A percentile compares a stretch with the other conserved stretches of the same genome.
Conservation (phyloP, 2,797 vertebrate species). For the Enteromius anoplus region DNA sequence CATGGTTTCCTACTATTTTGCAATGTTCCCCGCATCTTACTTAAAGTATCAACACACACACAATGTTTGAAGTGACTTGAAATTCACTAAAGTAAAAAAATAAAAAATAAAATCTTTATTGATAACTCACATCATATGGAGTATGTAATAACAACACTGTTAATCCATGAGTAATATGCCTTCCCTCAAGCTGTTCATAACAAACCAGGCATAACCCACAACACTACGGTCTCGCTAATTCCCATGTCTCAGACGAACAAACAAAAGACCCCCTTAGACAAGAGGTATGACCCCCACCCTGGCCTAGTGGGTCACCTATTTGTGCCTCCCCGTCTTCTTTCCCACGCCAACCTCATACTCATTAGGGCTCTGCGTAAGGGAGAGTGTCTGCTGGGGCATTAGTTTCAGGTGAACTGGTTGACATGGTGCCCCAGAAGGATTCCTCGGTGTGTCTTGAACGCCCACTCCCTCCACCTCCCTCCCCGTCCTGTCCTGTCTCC, state of each 20-base stretch:
- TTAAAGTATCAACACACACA: not conserved
- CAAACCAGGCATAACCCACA: conserved; percentile 60
- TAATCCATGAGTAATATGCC: conserved; percentile 51
- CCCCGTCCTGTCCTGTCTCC: conserved; percentile 81
- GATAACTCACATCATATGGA: conserved; percentile 17
- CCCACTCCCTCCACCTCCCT: conserved; percentile 78
- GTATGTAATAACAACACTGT: conserved; percentile 43
- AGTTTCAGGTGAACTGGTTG: conserved; percentile 95
- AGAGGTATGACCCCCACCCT: conserved; percentile 72
- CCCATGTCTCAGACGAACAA: conserved; percentile 74
- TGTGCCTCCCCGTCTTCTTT: conserved; percentile 88
- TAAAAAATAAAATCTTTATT: not conserved
- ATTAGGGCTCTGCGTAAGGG: conserved; percentile 77
- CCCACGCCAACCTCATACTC: conserved; percentile 92
- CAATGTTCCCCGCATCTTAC: not conserved
- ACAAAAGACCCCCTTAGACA: conserved; percentile 86
- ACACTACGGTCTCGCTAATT: conserved; percentile 59
- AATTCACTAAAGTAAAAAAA: not conserved
- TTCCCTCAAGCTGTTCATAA: conserved; percentile 50
- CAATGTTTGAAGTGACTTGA: not conserved
- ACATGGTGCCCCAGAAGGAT: conserved; percentile 82
- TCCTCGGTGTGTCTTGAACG: conserved; percentile 75
- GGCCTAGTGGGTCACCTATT: conserved; percentile 93
- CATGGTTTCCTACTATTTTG: not conserved
- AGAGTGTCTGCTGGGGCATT: conserved; percentile 87